Evolutionary conservation across 2,888 invertebrate genomes (phyloP).

Genomic region (Nephrotoma guestfalica): DNA sequence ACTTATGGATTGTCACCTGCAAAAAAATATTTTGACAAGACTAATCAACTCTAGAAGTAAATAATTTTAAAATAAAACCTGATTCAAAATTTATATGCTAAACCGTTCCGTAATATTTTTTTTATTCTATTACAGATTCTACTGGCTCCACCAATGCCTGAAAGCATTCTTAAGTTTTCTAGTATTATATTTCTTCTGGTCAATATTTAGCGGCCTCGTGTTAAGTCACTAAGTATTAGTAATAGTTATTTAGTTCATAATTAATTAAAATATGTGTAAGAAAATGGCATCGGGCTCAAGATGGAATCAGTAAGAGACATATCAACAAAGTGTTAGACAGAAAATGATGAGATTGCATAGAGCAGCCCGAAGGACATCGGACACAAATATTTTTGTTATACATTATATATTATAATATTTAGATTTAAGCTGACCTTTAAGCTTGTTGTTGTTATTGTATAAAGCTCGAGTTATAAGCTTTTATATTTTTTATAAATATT

Average conservation of each 20-base stretch:
- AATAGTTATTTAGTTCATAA: background rate
- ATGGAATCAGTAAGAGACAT: background rate
- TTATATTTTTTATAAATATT: background rate
- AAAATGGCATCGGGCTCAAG: background rate
- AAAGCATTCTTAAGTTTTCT: conserved; percentile 28
- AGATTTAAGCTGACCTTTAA: background rate
- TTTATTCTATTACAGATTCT: conserved; percentile 34
- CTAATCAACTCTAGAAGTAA: too few species aligned
- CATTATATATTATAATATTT: background rate
- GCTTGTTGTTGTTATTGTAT: background rate
- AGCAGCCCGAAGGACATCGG: background rate
- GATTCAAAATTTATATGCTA: too few species aligned
- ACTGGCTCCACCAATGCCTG: conserved; percentile 37
- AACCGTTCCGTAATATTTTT: background rate
- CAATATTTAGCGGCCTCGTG: conserved; percentile 18
- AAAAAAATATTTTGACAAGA: too few species aligned
- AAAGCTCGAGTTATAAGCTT: background rate
- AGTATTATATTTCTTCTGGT: conserved; percentile 33
- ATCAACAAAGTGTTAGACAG: background rate
- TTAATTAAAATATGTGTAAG: background rate
- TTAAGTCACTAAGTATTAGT: background rate
- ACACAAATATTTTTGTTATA: background rate
- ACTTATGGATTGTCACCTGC: too few species aligned
- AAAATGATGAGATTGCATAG: background rate
- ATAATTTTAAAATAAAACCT: too few species aligned